Base-by-base conservation (phyloP, 2,113 vertebrate genomes). In the Rhea americana region DNA sequence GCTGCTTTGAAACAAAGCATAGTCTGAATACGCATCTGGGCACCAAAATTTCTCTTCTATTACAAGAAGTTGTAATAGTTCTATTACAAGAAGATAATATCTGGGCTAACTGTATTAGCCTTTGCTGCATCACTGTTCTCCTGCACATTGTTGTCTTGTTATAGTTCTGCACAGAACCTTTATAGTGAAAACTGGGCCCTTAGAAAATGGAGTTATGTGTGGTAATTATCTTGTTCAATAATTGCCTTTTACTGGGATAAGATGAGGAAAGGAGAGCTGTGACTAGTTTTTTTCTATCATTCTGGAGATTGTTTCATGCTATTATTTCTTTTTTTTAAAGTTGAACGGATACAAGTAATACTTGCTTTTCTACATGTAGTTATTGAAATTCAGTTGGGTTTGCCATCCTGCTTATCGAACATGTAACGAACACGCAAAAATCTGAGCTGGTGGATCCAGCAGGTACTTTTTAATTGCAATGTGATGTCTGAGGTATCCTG, bases 301-400 rank as follows among this genome's bases (percentile, higher is more conserved):
- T 93, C 37, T 79, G 26, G 62, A 32, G 70, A 81, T 89, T 88
- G 85, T 26, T 32, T 37, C 80, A 87, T 77, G 58, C 91, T 77
- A 78, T 85, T n/a, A n/a, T n/a, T n/a, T n/a, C n/a, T 56, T 47
- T 72, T 74, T 91, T 86, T 71, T 89, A 73, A 79, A 82, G 65
- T 73, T n/a, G 72, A 48, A 56, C 15, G 16, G 28, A 56, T 30
- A 56, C 15, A 16, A 15, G 55, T 56, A 56, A 30, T 55, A 55
- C 53, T 55, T 30, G 14, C 26, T 55, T 55, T 55, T 56, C 30
- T 30, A 30, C 55, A 30, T 30, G 28, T 30, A 56, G 28, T 56
- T 30, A 56, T 8, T 17, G 15, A 30, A 56, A 30, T 56, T 56
- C 55, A 56, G 9, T 56, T 37, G n/a, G 24, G 35, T 17, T 25